Evolutionary conservation across 1,140 invertebrate species (phyloP), one percentile per base, ranked within the genome.

Genomic region (Sycophila sp.): DNA sequence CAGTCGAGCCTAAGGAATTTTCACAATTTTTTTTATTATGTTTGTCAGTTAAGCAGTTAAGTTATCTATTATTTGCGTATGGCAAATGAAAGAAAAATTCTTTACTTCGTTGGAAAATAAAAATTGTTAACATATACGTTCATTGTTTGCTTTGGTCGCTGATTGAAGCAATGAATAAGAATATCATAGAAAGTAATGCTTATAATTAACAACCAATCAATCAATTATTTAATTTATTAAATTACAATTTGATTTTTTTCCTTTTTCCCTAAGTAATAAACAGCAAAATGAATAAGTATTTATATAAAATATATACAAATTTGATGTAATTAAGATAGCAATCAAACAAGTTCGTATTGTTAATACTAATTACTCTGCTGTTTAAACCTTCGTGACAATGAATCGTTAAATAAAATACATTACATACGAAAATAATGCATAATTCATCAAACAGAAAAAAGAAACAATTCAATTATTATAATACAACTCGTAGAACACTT

Each of bases 241-340:
- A 53, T 60, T 69, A 51, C 56, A 47, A 49, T 49, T 62, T 47
- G 8, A 58, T 67, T 8, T 1, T 34, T 67, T 67, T 34, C 38
- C 34, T 32, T 15, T 42, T 58, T 58, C 34, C 8, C 49, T 17
- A 56, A 26, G 13, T 58, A 51, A 47, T 59, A 68, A 68, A 13
- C 42, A 68, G 65, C 55, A 68, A 5, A 59, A 59, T 59, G 38
- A 59, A 58, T 59, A 68, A 47, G 19, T 49, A 59, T 55, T 55
- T 26, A 28, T 55, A 65, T 38, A 65, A 55, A n/a, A 42, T 56
- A 58, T 67, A 34, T 34, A 60, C 45, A 30, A 15, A n/a, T 59
- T 60, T 8, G 4, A 60, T 69, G 58, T 26, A 47, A 60, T 53
- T 15, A 24, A 49, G 24, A 5, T 1, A 45, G n/a, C 24, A 58